These are phyloP conservation scores for Nasonia longicornis DNA, from an alignment of 1,140 invertebrate genomes.

Conservation along the genomic window DNA sequence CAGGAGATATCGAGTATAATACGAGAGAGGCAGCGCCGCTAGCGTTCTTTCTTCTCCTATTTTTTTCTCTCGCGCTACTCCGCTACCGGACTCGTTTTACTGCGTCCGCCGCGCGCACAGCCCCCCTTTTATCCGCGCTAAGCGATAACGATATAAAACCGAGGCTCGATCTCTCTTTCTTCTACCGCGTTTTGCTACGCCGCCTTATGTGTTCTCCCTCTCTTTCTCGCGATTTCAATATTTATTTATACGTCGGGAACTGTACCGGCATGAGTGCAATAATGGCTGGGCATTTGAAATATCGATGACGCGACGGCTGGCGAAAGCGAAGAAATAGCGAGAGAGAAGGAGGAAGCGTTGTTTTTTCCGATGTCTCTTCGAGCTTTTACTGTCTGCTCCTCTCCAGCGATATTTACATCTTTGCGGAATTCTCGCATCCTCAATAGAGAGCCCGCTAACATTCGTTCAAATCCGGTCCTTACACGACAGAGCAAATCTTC, in stretches of 20 bases:
- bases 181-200: slow-evolving; percentile 14
- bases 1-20: slow-evolving; percentile 43
- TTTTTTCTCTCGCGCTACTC: slow-evolving; percentile 5
- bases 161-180: not conserved
- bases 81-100: slow-evolving; percentile 3
- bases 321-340: not conserved
- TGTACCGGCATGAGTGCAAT: too few species aligned
- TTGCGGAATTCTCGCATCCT: too few species aligned
- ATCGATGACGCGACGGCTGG: not conserved
- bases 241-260: slow-evolving; percentile 24
- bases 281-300: not conserved
- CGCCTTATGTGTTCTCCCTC: slow-evolving; percentile 9
- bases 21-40: not conserved
- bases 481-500: not conserved
- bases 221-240: slow-evolving; percentile 24
- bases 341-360: not conserved
- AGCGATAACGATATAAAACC: slow-evolving; percentile 37
- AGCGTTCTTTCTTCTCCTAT: not conserved
- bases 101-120: not conserved
- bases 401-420: too few species aligned
- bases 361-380: too few species aligned
- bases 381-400: too few species aligned
- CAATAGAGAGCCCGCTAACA: not conserved
- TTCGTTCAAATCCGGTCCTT: not conserved
- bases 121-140: slow-evolving; percentile 32